Evolutionary conservation across 2,888 invertebrate species (phyloP), one percentile per base, ranked within the genome.

Genomic region (Charanyca ferruginea): DNA sequence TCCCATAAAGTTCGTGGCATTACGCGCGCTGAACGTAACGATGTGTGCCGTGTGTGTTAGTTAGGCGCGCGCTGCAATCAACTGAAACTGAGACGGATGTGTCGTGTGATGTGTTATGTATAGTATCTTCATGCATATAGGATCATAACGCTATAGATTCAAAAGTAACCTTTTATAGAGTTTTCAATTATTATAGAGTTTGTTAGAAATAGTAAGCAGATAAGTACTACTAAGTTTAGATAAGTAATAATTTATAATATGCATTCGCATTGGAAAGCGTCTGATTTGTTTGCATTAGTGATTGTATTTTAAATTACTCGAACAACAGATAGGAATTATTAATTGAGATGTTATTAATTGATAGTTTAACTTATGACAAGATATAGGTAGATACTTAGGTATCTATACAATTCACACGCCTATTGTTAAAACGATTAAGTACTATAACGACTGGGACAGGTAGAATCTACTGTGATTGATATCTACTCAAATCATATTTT

Each of bases 1-100:
- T 83, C 72, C 49, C 42, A 38, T 66, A 80, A 73, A 68, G 47
- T 60, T 49, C 18, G 62, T 35, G 53, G 78, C 70, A 78, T 64
- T 73, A 77, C 67, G 59, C 69, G 49, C 55, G 59, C 48, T 42
- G 55, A 76, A 54, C 66, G 62, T 72, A 72, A 76, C 42, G 62
- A 77, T 73, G 70, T 76, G 69, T 75, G 62, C 75, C 42, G 58
- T 75, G 25, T 53, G 57, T 42, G 38, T 38, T 38, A 38, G 66
- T 48, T 48, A 68, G 66, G 66, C 57, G 78, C 52, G 66, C 54
- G 48, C 69, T 69, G 72, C 45, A 42, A 58, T 52, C 38, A 73
- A 42, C 35, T 2, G 68, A 45, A 59, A 20, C 23, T 8, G 41
- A 45, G 3, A 25, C 45, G 32, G 45, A 41, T 35, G 35, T 6